Evolutionary conservation across 1,140 invertebrate genomes (phyloP), one percentile per base, ranked within the genome.

Genomic region (Cydia amplana): DNA sequence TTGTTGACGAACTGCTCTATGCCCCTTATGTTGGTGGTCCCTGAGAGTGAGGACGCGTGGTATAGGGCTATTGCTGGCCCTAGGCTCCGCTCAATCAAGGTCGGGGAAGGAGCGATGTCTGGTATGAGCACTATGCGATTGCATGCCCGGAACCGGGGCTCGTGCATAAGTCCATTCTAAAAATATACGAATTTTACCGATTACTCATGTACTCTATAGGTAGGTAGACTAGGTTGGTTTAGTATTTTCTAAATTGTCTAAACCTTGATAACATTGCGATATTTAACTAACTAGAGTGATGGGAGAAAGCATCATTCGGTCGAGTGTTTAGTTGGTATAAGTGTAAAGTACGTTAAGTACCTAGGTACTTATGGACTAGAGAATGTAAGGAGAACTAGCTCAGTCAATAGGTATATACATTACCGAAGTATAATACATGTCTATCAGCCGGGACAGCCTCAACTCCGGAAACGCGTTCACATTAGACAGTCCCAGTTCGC

Each of bases 391-490:
- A 40, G 36, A 55, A 14, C 7, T 28, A 63, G n/a, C 16, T 7
- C 16, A 60, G 10, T 1, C 18, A 20, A 23, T 60, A 9, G n/a
- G n/a, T n/a, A n/a, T 23, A 60, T 60, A 60, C 20, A 1, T 67
- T 70, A 77, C 76, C 43, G 74, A 80, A 18, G 94, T 95, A 80
- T 96, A 96, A 82, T 96, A 96, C 94, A 96, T 95, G 77, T 96
- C 95, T 4, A 96, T 85, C 73, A 96, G 79, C 86, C 96, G 95
- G 0, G 95, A 96, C 0, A 96, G 80, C 82, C 92, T 95, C 10
- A 96, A 77, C 20, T 76, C 75, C 4, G 75, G 72, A 73, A 76
- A 73, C 32, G 3, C 32, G 16, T 76, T 46, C 5, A 40, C 72
- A 64, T 73, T 63, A 32, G 63, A 32, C 23, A 28, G n/a, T n/a